Conservation (phyloP, 2,113 vertebrate species). For the Silurus meridionalis region DNA sequence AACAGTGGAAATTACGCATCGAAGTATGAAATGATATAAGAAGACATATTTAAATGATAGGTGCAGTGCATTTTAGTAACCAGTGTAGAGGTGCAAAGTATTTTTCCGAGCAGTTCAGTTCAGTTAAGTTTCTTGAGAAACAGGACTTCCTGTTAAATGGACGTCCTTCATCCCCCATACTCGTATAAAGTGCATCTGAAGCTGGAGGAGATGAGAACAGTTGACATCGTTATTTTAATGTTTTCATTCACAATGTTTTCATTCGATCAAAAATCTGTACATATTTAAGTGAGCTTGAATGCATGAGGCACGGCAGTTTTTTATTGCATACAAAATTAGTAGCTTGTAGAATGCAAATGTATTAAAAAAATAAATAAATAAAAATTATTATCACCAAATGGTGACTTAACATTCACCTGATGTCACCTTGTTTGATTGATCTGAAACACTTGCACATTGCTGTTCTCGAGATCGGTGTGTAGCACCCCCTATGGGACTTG, state of each 20-base stretch:
- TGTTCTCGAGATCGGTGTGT: not conserved
- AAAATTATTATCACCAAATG: not conserved
- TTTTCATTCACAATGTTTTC: too few species aligned
- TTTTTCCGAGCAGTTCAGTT: not conserved
- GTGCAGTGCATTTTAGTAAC: not conserved
- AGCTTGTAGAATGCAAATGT: not conserved
- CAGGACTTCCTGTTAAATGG: not conserved
- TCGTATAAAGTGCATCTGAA: not conserved
- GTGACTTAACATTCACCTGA: not conserved
- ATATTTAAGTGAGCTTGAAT: not conserved
- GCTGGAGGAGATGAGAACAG: not conserved
- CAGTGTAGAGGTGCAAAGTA: too few species aligned
- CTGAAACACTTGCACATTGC: not conserved
- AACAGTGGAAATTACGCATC: not conserved
- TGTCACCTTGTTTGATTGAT: not conserved
- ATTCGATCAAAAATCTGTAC: too few species aligned
- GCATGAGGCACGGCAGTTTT: not conserved
- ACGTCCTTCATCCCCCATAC: not conserved
- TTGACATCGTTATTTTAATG: not conserved
- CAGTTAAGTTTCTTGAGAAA: conserved; percentile 1
- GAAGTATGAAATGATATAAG: not conserved
- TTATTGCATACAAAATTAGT: not conserved
- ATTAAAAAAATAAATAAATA: not conserved
- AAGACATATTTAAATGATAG: too few species aligned
- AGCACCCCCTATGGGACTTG: conserved; percentile 22